These are phyloP conservation scores for Nibea coibor DNA, from an alignment of 2,113 vertebrate genomes.

Conservation along the genomic window DNA sequence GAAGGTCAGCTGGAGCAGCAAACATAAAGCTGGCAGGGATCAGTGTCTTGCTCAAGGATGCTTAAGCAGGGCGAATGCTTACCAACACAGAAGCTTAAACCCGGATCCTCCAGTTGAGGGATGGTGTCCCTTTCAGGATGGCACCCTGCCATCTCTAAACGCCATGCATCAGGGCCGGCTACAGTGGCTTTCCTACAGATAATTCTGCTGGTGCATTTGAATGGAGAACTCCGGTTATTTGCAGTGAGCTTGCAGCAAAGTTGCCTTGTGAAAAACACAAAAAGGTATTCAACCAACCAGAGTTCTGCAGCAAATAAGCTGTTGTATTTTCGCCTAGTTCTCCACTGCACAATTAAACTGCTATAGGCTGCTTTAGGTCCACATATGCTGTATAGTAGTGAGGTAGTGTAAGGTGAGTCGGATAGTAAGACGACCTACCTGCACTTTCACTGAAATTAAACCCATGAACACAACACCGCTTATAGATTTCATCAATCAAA, in stretches of 20 bases:
- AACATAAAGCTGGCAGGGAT: constrained; percentile 56
- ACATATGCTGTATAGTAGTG: not conserved
- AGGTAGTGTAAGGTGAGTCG: constrained; percentile 30
- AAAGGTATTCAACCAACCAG: not conserved
- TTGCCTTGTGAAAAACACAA: not conserved
- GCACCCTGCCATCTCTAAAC: constrained; percentile 54
- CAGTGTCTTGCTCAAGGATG: constrained; percentile 63
- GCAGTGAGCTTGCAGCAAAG: not conserved
- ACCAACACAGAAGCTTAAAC: constrained; percentile 65
- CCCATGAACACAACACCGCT: constrained; percentile 25
- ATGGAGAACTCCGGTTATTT: not conserved
- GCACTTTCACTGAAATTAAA: constrained; percentile 41
- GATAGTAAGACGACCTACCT: constrained; percentile 28
- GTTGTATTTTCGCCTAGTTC: not conserved
- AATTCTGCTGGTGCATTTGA: constrained; percentile 21
- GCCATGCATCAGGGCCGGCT: constrained; percentile 29
- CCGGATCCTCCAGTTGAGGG: constrained; percentile 52
- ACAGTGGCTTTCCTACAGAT: constrained; percentile 35
- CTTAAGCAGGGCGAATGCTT: constrained; percentile 58
- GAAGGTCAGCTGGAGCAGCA: constrained; percentile 39
- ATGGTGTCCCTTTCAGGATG: constrained; percentile 59
- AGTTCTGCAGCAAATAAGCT: not conserved
- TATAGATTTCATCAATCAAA: constrained; percentile 47
- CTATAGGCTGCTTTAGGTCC: not conserved
- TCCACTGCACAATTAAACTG: not conserved